Evolutionary conservation across 37 sponge, comb jelly and placozoan genomes (phyloP), one percentile per base, ranked within the genome.

Genomic region (Axinella damicornis): DNA sequence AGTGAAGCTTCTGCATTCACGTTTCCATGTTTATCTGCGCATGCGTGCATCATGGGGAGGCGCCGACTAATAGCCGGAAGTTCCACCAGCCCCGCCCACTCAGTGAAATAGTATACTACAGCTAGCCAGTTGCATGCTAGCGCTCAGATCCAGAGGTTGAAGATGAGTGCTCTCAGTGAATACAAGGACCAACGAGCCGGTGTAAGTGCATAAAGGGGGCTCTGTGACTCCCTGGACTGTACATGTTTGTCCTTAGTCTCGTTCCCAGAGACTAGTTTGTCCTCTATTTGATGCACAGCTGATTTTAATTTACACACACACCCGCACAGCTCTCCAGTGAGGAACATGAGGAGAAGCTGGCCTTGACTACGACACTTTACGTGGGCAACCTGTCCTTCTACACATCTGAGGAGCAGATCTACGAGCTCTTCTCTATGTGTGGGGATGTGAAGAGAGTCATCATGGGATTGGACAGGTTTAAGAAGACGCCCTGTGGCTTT

Each of bases 401-500:
- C 85, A 97, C 95, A 0, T 92, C 90, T 28, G 99, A 99, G 83
- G 97, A 97, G 56, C 99, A 99, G 87, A 83, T 97, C 15, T 94
- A 97, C 70, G 99, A 97, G 85, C 86, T 99, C 57, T 99, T 99
- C 80, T 70, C 92, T 20, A 91, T 96, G 90, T 89, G 91, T 61
- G 99, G 99, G 27, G 96, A 97, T 27, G 96, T 99, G 55, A 99
- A 99, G 85, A 83, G 95, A 33, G 96, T 99, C 25, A 92, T 99
- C 67, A 97, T 99, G 97, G 99, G 99, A 18, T 89, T 99, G 32
- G 99, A 99, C 79, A 68, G 92, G 24, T 28, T 80, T 32, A 92
- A 97, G 78, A 86, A 89, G 86, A 99, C 99, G 30, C 99, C 99
- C 0, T 99, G 99, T 92, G 99, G 99, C 24, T 99, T 99, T 85